A percentile compares a stretch with the other conserved stretches of the same genome.
Conservation (phyloP, 2,888 invertebrate genomes). For the Drosophila anceps region DNA sequence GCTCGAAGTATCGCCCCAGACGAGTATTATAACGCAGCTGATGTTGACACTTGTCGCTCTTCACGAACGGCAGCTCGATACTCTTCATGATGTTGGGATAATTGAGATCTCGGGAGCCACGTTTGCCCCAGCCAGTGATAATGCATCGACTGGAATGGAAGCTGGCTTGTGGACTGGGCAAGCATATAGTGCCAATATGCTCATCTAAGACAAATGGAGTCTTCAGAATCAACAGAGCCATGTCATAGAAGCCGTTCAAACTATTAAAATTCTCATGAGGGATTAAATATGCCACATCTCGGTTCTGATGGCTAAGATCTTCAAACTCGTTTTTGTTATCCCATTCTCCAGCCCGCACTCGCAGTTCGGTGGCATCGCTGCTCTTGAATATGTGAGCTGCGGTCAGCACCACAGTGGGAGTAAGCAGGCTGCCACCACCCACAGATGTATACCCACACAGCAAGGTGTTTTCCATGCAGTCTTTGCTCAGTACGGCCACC, state of each 20-base stretch:
- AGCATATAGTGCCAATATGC: conserved; percentile 90
- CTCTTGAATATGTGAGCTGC: conserved; percentile 90
- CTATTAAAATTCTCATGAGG: conserved; percentile 86
- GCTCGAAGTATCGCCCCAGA: conserved; percentile 88
- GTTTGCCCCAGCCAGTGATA: conserved; percentile 83
- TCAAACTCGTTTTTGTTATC: conserved; percentile 11
- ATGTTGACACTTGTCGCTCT: conserved; percentile 84
- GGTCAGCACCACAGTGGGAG: conserved; percentile 88
- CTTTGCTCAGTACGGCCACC: background rate
- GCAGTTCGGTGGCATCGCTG: conserved; percentile 84
- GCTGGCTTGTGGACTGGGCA: conserved; percentile 86
- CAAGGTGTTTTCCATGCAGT: accelerated
- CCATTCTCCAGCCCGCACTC: conserved; percentile 88
- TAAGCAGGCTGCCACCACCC: conserved; percentile 80
- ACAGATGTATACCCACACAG: background rate
- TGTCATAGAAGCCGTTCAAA: conserved; percentile 89
- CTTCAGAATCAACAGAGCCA: conserved; percentile 89
- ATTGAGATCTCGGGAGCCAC: conserved; percentile 69
- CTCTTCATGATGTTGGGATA: conserved; percentile 89
- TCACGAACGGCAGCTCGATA: conserved; percentile 89
- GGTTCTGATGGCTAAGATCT: conserved; percentile 88
- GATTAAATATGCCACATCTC: conserved; percentile 87
- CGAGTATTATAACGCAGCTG: conserved; percentile 87
- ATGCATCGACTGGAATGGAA: conserved; percentile 68
- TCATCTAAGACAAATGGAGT: conserved; percentile 87